phyloP scores from a whole-genome alignment of 2,797 vertebrate genomes.

The Philypnodon macrostomus region DNA sequence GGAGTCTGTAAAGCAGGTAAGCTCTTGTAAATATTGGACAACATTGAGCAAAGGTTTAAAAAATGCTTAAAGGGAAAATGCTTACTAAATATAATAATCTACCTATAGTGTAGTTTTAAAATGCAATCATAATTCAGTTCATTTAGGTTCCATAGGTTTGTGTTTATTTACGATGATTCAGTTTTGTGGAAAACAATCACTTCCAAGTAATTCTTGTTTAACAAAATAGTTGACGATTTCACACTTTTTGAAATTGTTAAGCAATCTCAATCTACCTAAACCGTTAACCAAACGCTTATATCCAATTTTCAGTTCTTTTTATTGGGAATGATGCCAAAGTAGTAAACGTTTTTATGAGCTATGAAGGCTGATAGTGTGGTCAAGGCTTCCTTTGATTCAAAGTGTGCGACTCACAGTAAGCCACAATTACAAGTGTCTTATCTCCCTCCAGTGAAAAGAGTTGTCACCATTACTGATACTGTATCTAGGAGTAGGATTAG shows the following conservation, averaged over 20 bases:
- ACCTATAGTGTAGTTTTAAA: no score
- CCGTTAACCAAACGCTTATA: no score
- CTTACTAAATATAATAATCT: no score
- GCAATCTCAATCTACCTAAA: no score
- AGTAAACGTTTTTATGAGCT: conserved; percentile 56
- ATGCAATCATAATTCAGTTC: no score
- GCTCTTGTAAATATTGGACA: neutral
- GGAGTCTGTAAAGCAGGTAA: conserved; percentile 71
- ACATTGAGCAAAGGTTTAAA: neutral
- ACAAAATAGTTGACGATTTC: no score
- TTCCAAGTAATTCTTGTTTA: no score
- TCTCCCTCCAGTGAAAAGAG: conserved; percentile 48
- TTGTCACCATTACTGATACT: conserved; percentile 33
- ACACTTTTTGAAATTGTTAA: no score
- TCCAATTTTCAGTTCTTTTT: neutral
- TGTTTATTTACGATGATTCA: no score
- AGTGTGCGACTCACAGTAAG: conserved; percentile 44
- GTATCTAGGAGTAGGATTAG: conserved; percentile 40
- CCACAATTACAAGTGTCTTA: conserved; percentile 64
- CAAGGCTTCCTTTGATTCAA: conserved; percentile 71
- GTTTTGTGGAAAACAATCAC: no score
- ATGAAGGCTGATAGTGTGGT: conserved; percentile 55
- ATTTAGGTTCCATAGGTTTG: no score
- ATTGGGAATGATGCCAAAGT: conserved; percentile 26
- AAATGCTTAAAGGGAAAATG: no score